Conservation (phyloP, 2,888 invertebrate species). For the Petrophora chlorosata region DNA sequence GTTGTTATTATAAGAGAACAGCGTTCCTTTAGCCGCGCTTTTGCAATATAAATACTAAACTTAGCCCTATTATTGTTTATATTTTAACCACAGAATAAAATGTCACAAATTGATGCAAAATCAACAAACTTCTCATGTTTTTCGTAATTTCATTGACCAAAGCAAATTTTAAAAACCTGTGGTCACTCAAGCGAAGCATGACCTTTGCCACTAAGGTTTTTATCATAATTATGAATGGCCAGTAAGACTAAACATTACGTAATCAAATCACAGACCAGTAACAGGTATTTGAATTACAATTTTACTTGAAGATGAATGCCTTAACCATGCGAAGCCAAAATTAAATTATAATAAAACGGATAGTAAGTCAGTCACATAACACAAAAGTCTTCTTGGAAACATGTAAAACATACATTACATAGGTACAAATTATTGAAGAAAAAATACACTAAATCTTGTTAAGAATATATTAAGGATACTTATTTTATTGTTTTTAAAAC, state of each 20-base stretch:
- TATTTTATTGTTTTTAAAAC: conserved; percentile 1
- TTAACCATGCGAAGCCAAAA: too few relatives aligned
- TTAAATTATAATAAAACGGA: too few relatives aligned
- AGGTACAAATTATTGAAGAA: too few relatives aligned
- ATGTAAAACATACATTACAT: too few relatives aligned
- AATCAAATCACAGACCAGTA: not conserved
- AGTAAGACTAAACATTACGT: not conserved
- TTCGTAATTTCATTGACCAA: conserved; percentile 20
- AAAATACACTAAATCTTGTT: not conserved
- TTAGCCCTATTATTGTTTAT: too few relatives aligned
- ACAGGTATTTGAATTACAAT: too few relatives aligned
- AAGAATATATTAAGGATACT: not conserved
- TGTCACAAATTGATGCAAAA: not conserved
- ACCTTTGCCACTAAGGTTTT: conserved; percentile 25
- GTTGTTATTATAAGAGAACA: too few relatives aligned
- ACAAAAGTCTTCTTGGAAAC: too few relatives aligned
- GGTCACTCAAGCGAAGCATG: conserved; percentile 13
- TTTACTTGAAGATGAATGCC: too few relatives aligned
- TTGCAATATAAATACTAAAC: too few relatives aligned
- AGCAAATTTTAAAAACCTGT: conserved; percentile 19
- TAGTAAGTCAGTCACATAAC: too few relatives aligned
- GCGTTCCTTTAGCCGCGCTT: too few relatives aligned
- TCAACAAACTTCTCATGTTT: conserved; percentile 13
- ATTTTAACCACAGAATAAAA: not conserved
- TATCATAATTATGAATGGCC: conserved; percentile 22